Evolutionary conservation across 2,888 invertebrate genomes (phyloP), one percentile per base, ranked within the genome.

Genomic region (Ditula angustiorana): DNA sequence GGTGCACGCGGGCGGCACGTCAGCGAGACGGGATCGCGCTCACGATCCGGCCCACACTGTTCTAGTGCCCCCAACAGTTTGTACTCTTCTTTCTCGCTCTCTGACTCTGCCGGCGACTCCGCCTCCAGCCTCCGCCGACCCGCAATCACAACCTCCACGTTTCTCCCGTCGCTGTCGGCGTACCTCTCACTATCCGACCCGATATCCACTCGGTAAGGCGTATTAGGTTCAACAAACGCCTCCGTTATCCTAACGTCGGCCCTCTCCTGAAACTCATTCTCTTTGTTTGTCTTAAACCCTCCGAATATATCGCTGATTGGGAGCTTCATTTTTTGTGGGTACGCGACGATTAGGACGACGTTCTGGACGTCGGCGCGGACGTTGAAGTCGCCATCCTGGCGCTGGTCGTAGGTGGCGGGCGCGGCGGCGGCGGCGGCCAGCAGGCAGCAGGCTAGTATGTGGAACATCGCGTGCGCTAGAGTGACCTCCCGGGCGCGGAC

Each of bases 381-480:
- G 83, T 97, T 96, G 68, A 94, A 81, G 2, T 95, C 94, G n/a
- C 97, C 97, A 62, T 96, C 95, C 82, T 97, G 97, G 0, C 96
- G 93, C 78, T 96, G 96, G 81, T 97, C 95, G 88, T 94, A 95
- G 37, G 77, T 81, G 49, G 80, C 77, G 44, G 92, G 87, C 10
- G 85, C 78, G 61, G 78, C 73, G 61, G 84, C 81, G 70, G 86
- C 81, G 71, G 81, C 81, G 68, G 80, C 80, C 65, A 90, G 61
- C 41, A 86, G 68, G 68, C 79, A 83, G 67, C 87, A 67, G 59
- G 80, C 69, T 66, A 87, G 44, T 58, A 26, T 24, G 30, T 52
- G 72, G 67, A 86, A 66, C 86, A 91, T 91, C 80, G 82, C 89
- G 90, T 85, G 87, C 84, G 86, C 71, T 74, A 75, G 74, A 68